Base-by-base conservation (phyloP, 2,888 invertebrate genomes). In the Pseudolycoriella hygida region DNA sequence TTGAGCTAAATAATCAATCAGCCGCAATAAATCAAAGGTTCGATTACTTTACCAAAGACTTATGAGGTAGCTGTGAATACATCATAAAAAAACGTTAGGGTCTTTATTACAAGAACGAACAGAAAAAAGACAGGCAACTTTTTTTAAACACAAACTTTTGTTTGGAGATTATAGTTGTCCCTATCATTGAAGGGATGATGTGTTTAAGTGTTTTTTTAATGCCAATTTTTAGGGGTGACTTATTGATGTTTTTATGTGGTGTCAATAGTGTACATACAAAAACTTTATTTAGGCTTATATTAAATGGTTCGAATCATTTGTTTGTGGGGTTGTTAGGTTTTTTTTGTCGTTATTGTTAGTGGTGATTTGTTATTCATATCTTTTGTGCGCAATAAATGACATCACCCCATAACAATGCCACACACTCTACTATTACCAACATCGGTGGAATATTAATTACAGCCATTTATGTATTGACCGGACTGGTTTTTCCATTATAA, bases 181-280 rank as follows among this genome's bases (percentile, higher is more conserved):
- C 15, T 34, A 14, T 34, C 15, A 34, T 34, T 34, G 34, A 34
- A 34, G 34, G 34, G 34, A 34, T 34, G 34, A 34, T 34, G 34
- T 34, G 15, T 14, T 34, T 34, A 34, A 34, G 34, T 34, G 34
- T 34, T 34, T 34, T 34, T 34, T 34, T 34, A 14, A 14, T 34
- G 34, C 34, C 34, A 34, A 34, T 34, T 25, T 34, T 34, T 34
- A 10, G 34, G 34, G 34, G 34, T 34, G 34, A 34, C 34, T 34
- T 34, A 34, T 34, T 34, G 34, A 34, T 34, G 34, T 34, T 34
- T 34, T 34, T 34, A 34, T 34, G 34, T 12, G 34, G 34, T 34
- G 34, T 34, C 34, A 34, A 34, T 34, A 34, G 34, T 34, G 15
- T 30, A 30, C 25, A 25, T 25, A 25, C 25, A 12, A 34, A 34